Evolutionary conservation across 35 echinoderm and acorn worm genomes (phyloP).

Genomic region (Hemicentrotus pulcherrimus): DNA sequence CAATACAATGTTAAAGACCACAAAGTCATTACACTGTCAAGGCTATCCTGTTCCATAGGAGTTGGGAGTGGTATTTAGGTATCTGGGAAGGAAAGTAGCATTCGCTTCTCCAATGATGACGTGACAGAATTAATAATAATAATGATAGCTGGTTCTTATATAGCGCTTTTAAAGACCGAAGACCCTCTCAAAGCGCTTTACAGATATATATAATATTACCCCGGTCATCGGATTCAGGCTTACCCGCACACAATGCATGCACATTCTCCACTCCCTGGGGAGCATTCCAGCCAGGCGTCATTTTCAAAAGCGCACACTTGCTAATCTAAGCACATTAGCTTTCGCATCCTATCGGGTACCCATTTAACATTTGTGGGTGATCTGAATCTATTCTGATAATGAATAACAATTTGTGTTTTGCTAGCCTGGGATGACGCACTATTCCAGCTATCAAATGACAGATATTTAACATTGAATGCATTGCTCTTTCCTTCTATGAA

Average conservation of each 20-base stretch:
- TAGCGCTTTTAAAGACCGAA: no score
- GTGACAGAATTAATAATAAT: background rate
- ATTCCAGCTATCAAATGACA: background rate
- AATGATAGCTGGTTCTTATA: no score
- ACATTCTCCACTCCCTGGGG: no score
- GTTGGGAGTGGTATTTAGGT: background rate
- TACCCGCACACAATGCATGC: no score
- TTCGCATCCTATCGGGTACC: no score
- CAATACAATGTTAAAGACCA: background rate
- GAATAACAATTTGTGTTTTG: conserved; percentile 19
- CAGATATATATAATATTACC: no score
- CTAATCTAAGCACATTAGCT: no score
- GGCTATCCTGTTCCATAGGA: background rate
- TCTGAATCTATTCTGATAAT: background rate
- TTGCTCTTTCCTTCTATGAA: background rate
- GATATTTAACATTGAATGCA: background rate
- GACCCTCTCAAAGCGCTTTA: no score
- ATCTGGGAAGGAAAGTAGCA: background rate
- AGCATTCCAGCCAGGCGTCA: no score
- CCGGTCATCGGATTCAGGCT: no score
- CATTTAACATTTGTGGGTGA: no score
- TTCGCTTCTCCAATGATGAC: background rate
- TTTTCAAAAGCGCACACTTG: no score
- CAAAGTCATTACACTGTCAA: background rate
- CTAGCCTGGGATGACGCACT: background rate